These are phyloP conservation scores for Agrenia bidenticulata DNA, from an alignment of 2,888 invertebrate species.

Conservation along the genomic window DNA sequence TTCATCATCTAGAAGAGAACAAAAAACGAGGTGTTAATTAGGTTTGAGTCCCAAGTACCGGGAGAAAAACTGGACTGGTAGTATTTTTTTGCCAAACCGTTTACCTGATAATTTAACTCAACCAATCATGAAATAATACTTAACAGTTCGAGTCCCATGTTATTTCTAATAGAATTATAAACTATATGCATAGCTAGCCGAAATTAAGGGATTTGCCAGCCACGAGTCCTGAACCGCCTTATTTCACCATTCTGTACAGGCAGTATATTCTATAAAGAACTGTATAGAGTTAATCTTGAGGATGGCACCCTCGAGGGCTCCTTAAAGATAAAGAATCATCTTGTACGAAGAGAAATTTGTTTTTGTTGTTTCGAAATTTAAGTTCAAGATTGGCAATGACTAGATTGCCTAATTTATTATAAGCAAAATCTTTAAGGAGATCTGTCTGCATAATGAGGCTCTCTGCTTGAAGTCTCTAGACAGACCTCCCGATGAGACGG, in stretches of 20 bases:
- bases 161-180: no score
- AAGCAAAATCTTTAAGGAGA: not conserved
- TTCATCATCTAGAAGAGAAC: constrained; percentile 36
- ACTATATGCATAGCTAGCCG: no score
- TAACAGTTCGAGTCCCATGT: no score
- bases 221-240: no score
- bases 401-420: constrained; percentile 3
- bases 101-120: constrained; percentile 10
- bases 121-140: no score
- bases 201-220: no score
- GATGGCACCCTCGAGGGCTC: not conserved
- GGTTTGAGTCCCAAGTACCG: constrained; percentile 6
- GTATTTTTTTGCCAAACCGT: not conserved
- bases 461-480: constrained; percentile 12
- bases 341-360: no score
- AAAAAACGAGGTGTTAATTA: constrained; percentile 34
- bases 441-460: constrained; percentile 8
- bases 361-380: no score
- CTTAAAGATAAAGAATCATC: not conserved
- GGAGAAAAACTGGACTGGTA: not conserved
- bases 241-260: no score
- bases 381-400: not conserved
- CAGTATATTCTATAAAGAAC: no score
- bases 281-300: no score
- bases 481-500: constrained; percentile 24